Conservation (phyloP, 2,888 invertebrate species). For the Drosophila kokeensis region DNA sequence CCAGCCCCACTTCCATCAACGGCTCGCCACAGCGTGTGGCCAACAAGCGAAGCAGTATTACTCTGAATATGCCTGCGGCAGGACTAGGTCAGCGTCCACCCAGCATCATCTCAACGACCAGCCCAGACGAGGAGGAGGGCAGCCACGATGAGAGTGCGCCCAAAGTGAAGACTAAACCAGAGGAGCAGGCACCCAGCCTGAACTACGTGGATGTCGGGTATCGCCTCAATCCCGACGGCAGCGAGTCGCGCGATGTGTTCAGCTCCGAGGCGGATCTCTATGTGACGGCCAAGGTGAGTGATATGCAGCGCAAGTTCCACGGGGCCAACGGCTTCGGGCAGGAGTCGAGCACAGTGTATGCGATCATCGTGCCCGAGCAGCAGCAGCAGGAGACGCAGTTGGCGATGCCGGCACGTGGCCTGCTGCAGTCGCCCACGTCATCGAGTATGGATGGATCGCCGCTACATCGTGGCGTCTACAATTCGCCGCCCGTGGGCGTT, state of each 20-base stretch:
- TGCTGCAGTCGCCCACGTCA: conserved; percentile 64
- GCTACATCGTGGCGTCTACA: conserved; percentile 63
- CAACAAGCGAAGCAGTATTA: conserved; percentile 87
- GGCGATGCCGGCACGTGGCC: conserved; percentile 35
- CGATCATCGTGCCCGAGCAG: conserved; percentile 84
- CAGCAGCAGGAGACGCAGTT: conserved; percentile 48
- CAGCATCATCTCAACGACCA: conserved; percentile 88
- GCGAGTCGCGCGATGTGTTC: conserved; percentile 84
- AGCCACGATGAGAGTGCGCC: conserved; percentile 91
- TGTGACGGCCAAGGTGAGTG: conserved; percentile 81
- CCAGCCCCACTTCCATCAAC: conserved; percentile 43
- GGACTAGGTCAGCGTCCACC: conserved; percentile 88
- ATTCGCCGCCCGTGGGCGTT: conserved; percentile 81
- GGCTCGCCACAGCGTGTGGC: conserved; percentile 82
- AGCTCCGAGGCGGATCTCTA: conserved; percentile 85
- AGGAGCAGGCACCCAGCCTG: conserved; percentile 69
- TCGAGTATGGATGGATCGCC: conserved; percentile 67
- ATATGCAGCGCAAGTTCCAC: conserved; percentile 84
- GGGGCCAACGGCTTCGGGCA: conserved; percentile 82
- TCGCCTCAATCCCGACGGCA: conserved; percentile 85
- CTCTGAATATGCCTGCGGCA: conserved; percentile 88
- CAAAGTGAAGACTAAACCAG: conserved; percentile 85
- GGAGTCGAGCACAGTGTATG: conserved; percentile 84
- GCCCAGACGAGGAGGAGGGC: conserved; percentile 87
- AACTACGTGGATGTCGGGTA: conserved; percentile 85